These are phyloP conservation scores for Stichopus horrens DNA, from an alignment of 53 echinoderm and acorn worm genomes.

Conservation along the genomic window DNA sequence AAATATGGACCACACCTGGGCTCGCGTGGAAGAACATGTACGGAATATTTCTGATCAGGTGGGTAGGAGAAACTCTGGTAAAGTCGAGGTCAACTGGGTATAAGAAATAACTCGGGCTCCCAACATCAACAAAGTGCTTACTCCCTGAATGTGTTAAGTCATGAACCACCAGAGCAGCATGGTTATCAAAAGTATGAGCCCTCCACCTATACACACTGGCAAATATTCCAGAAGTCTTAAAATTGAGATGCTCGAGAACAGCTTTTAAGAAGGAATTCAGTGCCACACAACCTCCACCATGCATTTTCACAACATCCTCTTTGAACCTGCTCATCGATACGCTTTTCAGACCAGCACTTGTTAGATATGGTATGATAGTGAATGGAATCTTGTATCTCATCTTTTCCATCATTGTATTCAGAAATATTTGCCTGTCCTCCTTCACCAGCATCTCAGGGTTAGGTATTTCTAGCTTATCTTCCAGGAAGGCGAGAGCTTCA, in stretches of 20 bases:
- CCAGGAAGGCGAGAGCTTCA: not conserved
- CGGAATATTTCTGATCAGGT: not conserved
- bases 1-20: conserved; percentile 10
- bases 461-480: not conserved
- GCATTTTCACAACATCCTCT: not conserved
- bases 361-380: not conserved
- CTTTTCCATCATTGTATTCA: not conserved
- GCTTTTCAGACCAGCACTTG: not conserved
- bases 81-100: not conserved
- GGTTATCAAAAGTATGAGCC: not conserved
- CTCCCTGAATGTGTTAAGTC: not conserved
- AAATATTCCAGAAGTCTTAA: not conserved
- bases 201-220: not conserved
- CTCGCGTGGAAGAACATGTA: conserved; percentile 5
- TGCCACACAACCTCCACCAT: conserved; percentile 1
- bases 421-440: not conserved
- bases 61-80: not conserved
- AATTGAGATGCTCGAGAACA: conserved; percentile 5
- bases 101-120: not conserved
- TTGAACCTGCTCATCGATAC: not conserved
- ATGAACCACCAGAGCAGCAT: not conserved
- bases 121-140: conserved; percentile 19
- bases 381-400: conserved; percentile 11
- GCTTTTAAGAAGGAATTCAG: conserved; percentile 5
- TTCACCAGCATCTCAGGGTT: not conserved